Percentiles rank a stretch among this genome's conserved stretches.
These are phyloP conservation scores for Drosophila subsilvestris DNA, from an alignment of 2,888 invertebrate genomes.

Conservation along the genomic window DNA sequence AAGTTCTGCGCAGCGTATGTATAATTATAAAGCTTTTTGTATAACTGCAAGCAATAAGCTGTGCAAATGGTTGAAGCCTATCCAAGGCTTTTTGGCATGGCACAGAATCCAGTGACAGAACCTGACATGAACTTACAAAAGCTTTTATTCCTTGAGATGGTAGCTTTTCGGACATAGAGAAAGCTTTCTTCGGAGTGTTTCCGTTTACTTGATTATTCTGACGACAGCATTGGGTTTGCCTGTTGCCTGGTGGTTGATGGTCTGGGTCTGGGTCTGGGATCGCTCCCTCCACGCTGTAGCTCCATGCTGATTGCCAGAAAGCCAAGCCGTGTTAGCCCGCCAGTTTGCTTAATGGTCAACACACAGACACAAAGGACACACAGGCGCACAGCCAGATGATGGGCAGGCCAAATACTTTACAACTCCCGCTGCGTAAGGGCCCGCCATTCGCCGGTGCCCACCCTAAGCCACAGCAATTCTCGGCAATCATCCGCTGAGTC, in stretches of 20 bases:
- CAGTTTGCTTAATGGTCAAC: conserved; percentile 30
- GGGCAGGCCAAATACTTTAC: conserved; percentile 26
- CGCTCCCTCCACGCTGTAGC: neutral
- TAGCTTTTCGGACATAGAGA: neutral
- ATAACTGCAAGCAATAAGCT: too few relatives aligned
- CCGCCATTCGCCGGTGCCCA: too few relatives aligned
- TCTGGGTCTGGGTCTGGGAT: neutral
- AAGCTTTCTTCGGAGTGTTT: neutral
- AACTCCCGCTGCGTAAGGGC: conserved; percentile 42
- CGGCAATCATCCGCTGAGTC: neutral
- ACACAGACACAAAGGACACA: too few relatives aligned
- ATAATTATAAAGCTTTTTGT: too few relatives aligned
- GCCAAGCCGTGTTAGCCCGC: conserved; percentile 39
- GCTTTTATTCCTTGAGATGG: neutral
- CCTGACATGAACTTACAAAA: neutral
- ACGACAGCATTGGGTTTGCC: neutral
- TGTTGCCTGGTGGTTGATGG: neutral
- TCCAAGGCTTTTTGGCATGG: neutral
- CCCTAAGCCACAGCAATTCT: neutral
- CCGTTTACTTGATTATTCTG: neutral
- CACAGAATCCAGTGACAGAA: neutral
- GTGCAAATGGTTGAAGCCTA: too few relatives aligned
- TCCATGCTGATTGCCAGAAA: conserved; percentile 25
- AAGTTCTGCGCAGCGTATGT: too few relatives aligned
- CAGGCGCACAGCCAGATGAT: neutral